Evolutionary conservation across 2,888 invertebrate species (phyloP), one percentile per base, ranked within the genome.

Genomic region (Eilema depressum): DNA sequence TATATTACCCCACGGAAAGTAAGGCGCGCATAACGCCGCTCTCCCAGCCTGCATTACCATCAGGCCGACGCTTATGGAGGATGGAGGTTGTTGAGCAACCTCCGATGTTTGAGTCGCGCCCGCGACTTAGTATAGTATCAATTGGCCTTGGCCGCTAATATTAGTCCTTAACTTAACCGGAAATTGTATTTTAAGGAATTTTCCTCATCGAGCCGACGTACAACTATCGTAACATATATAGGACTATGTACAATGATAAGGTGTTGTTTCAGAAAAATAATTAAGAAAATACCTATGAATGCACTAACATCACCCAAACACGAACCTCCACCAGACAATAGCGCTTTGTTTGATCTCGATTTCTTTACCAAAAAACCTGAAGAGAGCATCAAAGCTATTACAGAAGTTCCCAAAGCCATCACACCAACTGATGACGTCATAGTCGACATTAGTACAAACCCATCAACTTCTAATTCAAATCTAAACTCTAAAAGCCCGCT

Each of bases 221-320:
- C 30, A 37, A 37, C 37, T 37, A 37, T 37, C 41, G 41, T 17
- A 41, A 41, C 41, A 41, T 41, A 41, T 41, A 41, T 41, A 17
- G 17, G 14, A 37, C 14, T 41, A 41, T 17, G 41, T 41, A 17
- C 3, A 41, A 4, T 41, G 17, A 41, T 17, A 41, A 41, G 17
- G 10, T 41, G 41, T 41, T 67, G 8, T 93, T 93, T 66, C 88
- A 96, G 96, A 76, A 94, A 95, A 87, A 85, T 93, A 68, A 63
- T 87, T 63, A 96, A 96, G 77, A 97, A 96, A 90, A 94, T 96
- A 81, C 96, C 97, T 73, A 96, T 97, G 96, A 97, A 97, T 87
- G 95, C 96, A 20, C 86, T 96, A 76, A 89, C 84, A 2, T 93
- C 94, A 11, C 92, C 93, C 2, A 91, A 89, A 74, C 89, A 90